Base-by-base conservation (phyloP, 2,797 vertebrate species). In the Cirrhinus molitorella region DNA sequence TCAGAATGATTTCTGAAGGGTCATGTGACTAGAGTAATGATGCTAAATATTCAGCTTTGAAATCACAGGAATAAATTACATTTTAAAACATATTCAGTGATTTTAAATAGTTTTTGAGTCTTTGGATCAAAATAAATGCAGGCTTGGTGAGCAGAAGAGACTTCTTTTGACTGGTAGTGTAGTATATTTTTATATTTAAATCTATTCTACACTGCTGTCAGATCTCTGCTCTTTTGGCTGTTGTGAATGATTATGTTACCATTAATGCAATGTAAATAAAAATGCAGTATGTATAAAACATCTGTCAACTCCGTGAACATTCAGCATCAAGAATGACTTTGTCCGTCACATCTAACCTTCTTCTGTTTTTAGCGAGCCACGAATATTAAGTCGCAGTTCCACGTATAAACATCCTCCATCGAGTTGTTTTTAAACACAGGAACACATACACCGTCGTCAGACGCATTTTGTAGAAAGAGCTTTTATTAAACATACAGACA, bases 401-500 rank as follows among this genome's bases (percentile, higher is more conserved):
- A 53, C 5, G 5, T 14, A 53, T 53, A 31, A 51, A 72, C 70
- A 47, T 23, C 68, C 43, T 70, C n/a, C n/a, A 12, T 72, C 5
- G 1, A 51, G 70, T 23, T 3, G 2, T 72, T 72, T 72, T 51
- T 72, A 11, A 34, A 72, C 67, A 70, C 70, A 6, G 28, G 40
- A 68, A 45, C 21, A 23, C 37, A 1, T 75, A 31, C 7, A 51
- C 11, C 37, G 21, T 23, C 21, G 40, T 16, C 34, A 55, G 34
- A 16, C 49, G 49, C 87, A 84, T 95, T 97, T 96, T 96, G 95
- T 99, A 99, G 96, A 99, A 99, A 98, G 95, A 95, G 95, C 96
- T 99, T n/a, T 99, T 95, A 98, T 98, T 97, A 98, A 95, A 97
- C 96, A 97, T 97, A 97, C 97, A 99, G 96, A 96, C 96, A 98